Percentiles rank a stretch among this genome's conserved stretches.
Conservation (phyloP, 2,888 invertebrate genomes). For the Agriotes lineatus region DNA sequence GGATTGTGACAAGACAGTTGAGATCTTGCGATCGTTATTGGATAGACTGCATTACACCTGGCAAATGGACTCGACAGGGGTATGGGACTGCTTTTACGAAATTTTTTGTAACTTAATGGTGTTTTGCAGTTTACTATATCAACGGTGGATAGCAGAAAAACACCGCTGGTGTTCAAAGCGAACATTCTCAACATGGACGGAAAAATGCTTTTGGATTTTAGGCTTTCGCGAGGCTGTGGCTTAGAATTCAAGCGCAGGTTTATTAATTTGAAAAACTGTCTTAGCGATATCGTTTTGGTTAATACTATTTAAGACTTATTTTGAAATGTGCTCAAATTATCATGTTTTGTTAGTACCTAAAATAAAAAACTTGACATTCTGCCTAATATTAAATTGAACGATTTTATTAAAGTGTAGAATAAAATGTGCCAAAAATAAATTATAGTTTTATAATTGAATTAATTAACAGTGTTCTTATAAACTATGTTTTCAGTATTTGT, state of each 20-base stretch:
- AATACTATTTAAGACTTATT: neutral
- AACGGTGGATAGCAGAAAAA: constrained; percentile 80
- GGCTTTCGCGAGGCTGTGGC: constrained; percentile 93
- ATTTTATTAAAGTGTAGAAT: no score
- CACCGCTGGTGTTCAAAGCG: constrained; percentile 83
- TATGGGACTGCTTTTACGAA: constrained; percentile 47
- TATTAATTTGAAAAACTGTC: constrained; percentile 75
- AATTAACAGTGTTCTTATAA: no score
- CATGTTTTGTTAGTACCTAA: no score
- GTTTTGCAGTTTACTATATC: constrained; percentile 76
- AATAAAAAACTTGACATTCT: no score
- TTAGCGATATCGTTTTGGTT: constrained; percentile 69
- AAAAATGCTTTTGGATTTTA: constrained; percentile 87
- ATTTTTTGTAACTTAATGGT: no score
- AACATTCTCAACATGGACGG: constrained; percentile 82
- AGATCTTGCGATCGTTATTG: constrained; percentile 73
- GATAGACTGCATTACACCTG: constrained; percentile 76
- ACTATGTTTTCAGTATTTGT: no score
- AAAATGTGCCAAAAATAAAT: no score
- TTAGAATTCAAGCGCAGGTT: constrained; percentile 92
- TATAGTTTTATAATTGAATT: no score
- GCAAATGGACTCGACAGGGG: constrained; percentile 72
- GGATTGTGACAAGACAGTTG: constrained; percentile 75
- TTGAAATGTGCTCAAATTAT: neutral
- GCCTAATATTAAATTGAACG: no score